Base-by-base conservation (phyloP, 2,797 vertebrate species). In the Thalassophryne amazonica region DNA sequence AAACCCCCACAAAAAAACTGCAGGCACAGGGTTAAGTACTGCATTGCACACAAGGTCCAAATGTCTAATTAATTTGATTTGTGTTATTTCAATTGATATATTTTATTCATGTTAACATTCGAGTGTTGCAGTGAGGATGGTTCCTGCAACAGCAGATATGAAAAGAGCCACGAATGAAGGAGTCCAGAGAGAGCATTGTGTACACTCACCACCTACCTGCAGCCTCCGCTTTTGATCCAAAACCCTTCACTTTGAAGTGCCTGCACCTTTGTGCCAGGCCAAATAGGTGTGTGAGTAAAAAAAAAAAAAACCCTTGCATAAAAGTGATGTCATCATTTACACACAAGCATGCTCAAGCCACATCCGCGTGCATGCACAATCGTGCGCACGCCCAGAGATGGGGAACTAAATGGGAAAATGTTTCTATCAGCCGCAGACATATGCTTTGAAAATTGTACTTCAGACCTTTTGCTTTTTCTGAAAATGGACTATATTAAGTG, bases 141-240 rank as follows among this genome's bases (percentile, higher is more conserved):
- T 69, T 76, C 59, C 73, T 81, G 76, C 60, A 40, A 80, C 78
- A 67, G 32, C 14, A 51, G 67, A 89, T 85, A 80, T 89, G 75
- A 89, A 89, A 88, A 79, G 80, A 82, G 59, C 50, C 43, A 41
- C 39, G 80, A 85, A 85, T 87, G 83, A 86, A 86, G 76, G 80
- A 72, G 53, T 68, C 57, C 69, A 67, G 30, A 60, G 66, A 60
- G 78, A 52, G 66, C 69, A 66, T 70, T 74, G 79, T 80, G 70
- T 83, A 72, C 74, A 74, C 83, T 67, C 69, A 75, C 63, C 60
- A 67, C 72, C 65, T 80, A 78, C 78, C 76, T 73, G 61, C 73
- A 67, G 76, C 41, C 47, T 23, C 60, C 20, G 56, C 19, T 65
- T 89, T 90, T 89, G 85, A 91, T 88, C 81, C 64, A 28, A 60